Percentiles rank a stretch among this genome's conserved stretches.
These are phyloP conservation scores for Urechis unicinctus DNA, from an alignment of 2,888 invertebrate species.

Conservation along the genomic window DNA sequence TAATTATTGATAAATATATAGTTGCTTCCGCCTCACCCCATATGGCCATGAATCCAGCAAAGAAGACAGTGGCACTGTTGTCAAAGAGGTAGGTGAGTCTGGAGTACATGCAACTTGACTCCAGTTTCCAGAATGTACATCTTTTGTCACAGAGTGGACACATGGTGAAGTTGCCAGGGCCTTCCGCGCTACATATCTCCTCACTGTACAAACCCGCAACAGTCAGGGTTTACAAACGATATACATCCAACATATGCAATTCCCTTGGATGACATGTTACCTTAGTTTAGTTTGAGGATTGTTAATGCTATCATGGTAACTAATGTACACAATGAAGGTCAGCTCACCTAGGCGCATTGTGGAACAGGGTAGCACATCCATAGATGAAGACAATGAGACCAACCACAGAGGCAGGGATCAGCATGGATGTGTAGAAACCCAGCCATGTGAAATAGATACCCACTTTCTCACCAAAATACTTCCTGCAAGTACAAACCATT, in stretches of 20 bases:
- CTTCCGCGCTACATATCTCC: conserved; percentile 17
- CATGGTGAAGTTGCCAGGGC: conserved; percentile 28
- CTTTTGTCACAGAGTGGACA: conserved; percentile 46
- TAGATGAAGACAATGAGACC: conserved; percentile 44
- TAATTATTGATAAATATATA: too few species aligned
- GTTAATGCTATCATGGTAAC: too few species aligned
- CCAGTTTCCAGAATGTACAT: conserved; percentile 45
- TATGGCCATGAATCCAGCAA: conserved; percentile 49
- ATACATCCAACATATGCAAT: too few species aligned
- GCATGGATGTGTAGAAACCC: conserved; percentile 87
- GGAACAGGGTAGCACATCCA: conserved; percentile 30
- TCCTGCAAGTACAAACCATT: conserved; percentile 21
- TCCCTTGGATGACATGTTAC: too few species aligned
- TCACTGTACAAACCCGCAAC: conserved; percentile 10
- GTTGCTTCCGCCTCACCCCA: conserved; percentile 45
- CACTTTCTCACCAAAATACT: conserved; percentile 54
- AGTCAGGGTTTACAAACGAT: too few species aligned
- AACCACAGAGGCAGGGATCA: conserved; percentile 59
- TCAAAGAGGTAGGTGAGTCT: conserved; percentile 44
- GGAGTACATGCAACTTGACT: conserved; percentile 36
- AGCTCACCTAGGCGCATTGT: conserved; percentile 30
- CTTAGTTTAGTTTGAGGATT: too few species aligned
- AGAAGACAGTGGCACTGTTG: conserved; percentile 48
- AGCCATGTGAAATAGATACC: conserved; percentile 88
- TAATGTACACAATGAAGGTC: neutral